These are phyloP conservation scores for Isaurus tuberculatus DNA, from an alignment of 92 coral and sea anemone genomes.

Conservation along the genomic window DNA sequence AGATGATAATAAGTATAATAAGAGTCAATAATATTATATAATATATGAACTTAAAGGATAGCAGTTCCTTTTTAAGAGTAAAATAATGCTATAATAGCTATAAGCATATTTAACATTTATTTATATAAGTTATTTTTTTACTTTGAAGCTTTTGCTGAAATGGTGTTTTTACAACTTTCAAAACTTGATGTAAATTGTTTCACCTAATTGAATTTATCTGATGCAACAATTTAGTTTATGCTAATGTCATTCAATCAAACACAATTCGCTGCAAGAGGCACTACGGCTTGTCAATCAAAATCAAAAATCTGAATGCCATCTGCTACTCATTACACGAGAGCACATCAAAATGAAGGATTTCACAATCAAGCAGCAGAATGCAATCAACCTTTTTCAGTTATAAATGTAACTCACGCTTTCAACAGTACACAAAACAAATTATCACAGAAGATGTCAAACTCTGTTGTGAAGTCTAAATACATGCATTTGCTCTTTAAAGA, in stretches of 20 bases:
- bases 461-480: too few relatives aligned
- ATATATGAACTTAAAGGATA: slow-evolving; percentile 31
- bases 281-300: neutral
- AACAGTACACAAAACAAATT: too few relatives aligned
- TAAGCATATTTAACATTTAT: slow-evolving; percentile 47
- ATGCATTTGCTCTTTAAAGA: too few relatives aligned
- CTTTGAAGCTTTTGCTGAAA: neutral
- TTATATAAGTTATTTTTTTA: slow-evolving; percentile 45
- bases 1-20: slow-evolving; percentile 23
- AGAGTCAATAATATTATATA: slow-evolving; percentile 31
- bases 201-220: neutral
- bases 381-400: too few relatives aligned
- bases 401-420: too few relatives aligned
- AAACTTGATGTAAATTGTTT: neutral
- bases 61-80: slow-evolving; percentile 23
- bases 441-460: too few relatives aligned
- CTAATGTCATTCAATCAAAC: neutral
- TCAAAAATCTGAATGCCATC: too few relatives aligned
- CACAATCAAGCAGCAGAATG: neutral
- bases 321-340: too few relatives aligned
- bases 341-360: too few relatives aligned
- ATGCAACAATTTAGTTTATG: neutral
- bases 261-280: too few relatives aligned
- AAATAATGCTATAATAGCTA: slow-evolving; percentile 40
- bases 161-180: neutral